These are phyloP conservation scores for Pseudoips prasinana DNA, from an alignment of 2,888 invertebrate species.

Conservation along the genomic window DNA sequence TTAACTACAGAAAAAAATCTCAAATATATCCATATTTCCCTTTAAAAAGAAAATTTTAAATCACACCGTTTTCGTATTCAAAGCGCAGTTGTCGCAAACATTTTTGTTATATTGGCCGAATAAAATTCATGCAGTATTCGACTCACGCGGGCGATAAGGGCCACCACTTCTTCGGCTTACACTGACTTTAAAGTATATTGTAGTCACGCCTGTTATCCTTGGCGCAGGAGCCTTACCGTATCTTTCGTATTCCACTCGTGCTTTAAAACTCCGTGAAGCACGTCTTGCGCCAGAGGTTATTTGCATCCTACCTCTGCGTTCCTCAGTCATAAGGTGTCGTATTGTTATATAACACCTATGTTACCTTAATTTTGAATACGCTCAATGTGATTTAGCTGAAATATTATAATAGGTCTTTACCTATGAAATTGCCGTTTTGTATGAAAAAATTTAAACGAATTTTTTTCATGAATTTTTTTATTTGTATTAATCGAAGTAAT, in stretches of 20 bases:
- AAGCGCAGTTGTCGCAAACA: conserved; percentile 61
- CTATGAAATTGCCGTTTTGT: too few relatives aligned
- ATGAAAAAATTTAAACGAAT: too few relatives aligned
- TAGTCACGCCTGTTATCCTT: conserved; percentile 54
- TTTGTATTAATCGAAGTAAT: too few relatives aligned
- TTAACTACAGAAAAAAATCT: too few relatives aligned
- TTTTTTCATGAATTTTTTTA: too few relatives aligned
- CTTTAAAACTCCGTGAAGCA: conserved; percentile 58
- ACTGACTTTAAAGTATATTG: conserved; percentile 66
- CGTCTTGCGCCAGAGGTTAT: conserved; percentile 64
- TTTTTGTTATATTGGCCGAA: conserved; percentile 67
- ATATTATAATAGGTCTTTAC: background rate
- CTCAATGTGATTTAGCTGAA: conserved; percentile 20
- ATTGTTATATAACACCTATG: conserved; percentile 55
- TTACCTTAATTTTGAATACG: conserved; percentile 23
- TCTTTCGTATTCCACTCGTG: conserved; percentile 64
- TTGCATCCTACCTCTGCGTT: conserved; percentile 68
- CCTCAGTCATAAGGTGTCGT: conserved; percentile 55
- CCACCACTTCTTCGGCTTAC: conserved; percentile 60
- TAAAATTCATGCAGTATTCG: conserved; percentile 59
- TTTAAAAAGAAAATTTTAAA: conserved; percentile 30
- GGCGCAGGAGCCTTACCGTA: conserved; percentile 38
- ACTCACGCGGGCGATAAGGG: conserved; percentile 69
- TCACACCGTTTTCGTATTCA: conserved; percentile 55
- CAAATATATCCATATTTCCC: too few relatives aligned